Evolutionary conservation across 1,140 invertebrate species (phyloP), one percentile per base, ranked within the genome.

Genomic region (Geopemphigus sp.): DNA sequence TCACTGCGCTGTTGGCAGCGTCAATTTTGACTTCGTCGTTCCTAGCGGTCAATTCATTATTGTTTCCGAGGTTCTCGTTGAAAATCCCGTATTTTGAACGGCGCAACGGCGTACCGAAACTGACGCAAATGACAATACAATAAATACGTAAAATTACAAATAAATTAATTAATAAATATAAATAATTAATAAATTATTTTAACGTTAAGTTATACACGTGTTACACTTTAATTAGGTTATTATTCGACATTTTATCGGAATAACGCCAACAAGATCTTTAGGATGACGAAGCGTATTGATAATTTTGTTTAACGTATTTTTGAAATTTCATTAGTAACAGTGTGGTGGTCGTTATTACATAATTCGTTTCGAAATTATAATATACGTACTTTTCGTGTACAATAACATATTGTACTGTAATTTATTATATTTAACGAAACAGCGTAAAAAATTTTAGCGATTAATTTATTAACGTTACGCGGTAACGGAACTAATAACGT

Each of bases 301-400:
- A n/a, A n/a, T n/a, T n/a, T n/a, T n/a, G n/a, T n/a, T n/a, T n/a
- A n/a, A n/a, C n/a, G n/a, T n/a, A n/a, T n/a, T 54, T 54, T 54
- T 54, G 53, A 8, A 39, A 39, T 39, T 54, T n/a, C 19, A 2
- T 54, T 5, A 45, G 39, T 14, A 17, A n/a, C 19, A n/a, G n/a
- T 17, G 29, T 3, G 19, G 19, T 45, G 39, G 39, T 45, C 17
- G 19, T 66, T n/a, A n/a, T n/a, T 66, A 1, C 12, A 66, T 22
- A 66, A 66, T 64, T 64, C 32, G 22, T 64, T 64, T n/a, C 11
- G 11, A 39, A 64, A 64, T 29, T 66, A 64, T 14, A 45, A 64
- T 14, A 22, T 39, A 66, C 63, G 63, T 66, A 66, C 32, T 32
- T n/a, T 39, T 22, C 32, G 19, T 45, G 22, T 66, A 45, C 11